Evolutionary conservation across 2,797 vertebrate species (phyloP), one percentile per base, ranked within the genome.

Genomic region (Smutsia temminckii): DNA sequence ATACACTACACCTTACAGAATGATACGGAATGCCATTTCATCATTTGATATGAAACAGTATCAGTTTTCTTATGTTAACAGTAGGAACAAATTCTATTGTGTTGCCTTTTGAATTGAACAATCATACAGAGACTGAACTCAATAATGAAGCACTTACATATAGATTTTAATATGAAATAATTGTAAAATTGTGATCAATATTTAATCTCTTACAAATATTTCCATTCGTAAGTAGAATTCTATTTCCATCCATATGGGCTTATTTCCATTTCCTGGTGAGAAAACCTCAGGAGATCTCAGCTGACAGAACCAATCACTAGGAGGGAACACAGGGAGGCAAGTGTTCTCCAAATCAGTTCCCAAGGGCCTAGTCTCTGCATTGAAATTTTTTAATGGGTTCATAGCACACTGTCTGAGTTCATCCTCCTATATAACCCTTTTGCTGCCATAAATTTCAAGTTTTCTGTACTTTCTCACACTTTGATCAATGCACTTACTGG

Each of bases 241-340:
- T 10, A 23, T 53, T 34, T 77, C 49, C 74, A 34, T 53, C 74
- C 49, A 34, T 53, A 94, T 93, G 89, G 91, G 42, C 85, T 98
- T 97, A 93, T 96, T 98, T 97, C 94, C 91, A 97, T 96, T 97
- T 97, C 96, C 97, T 97, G 95, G 86, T 93, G 86, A 92, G 95
- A 91, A 96, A 87, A 74, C 59, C 95, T 95, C 89, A 2, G 74
- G 97, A 91, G 96, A 93, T 25, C 16, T 74, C 88, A 85, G 71
- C 61, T 85, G 71, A 93, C 90, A 78, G 37, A 46, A 46, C 57
- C 0, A 5, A 88, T 85, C 93, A n/a, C 94, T 84, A 25, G 77
- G 91, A 97, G n/a, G 46, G 84, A 78, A 79, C 84, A 77, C 27
- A 92, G 69, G 53, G 25, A 13, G 64, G 63, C 42, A 74, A 91